Percentiles rank a stretch among this genome's conserved stretches.
These are phyloP conservation scores for Dicentrarchus labrax DNA, from an alignment of 2,113 vertebrate species.

Conservation along the genomic window DNA sequence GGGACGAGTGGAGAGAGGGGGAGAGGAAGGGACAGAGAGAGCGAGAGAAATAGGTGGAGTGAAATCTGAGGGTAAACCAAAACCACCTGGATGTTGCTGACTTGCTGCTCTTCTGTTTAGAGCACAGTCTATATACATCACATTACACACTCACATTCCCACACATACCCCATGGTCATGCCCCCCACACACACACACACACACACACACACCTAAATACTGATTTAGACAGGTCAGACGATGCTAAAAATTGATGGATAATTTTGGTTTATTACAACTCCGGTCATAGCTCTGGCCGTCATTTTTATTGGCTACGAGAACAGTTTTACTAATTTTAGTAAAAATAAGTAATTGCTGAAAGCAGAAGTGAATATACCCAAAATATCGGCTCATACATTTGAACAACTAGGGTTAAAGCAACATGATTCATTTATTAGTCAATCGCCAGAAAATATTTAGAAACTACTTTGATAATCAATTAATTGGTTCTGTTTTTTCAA, in stretches of 20 bases:
- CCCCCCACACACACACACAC: background rate
- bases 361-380: background rate
- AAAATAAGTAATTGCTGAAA: background rate
- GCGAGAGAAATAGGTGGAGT: slow-evolving; percentile 42
- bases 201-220: background rate
- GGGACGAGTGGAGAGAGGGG: slow-evolving; percentile 25
- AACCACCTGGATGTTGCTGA: slow-evolving; percentile 80
- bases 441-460: background rate
- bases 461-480: background rate
- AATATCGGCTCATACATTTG: background rate
- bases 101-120: slow-evolving; percentile 69
- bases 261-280: background rate
- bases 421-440: no score
- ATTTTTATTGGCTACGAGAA: background rate
- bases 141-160: slow-evolving; percentile 47
- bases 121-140: slow-evolving; percentile 63
- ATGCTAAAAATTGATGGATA: background rate
- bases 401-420: no score
- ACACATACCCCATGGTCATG: background rate
- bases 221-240: background rate
- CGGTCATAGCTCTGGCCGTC: background rate
- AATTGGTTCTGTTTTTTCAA: background rate
- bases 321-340: no score
- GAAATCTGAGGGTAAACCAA: slow-evolving; percentile 74
- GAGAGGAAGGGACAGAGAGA: slow-evolving; percentile 13